A percentile compares a stretch with the other conserved stretches of the same genome.
These are phyloP conservation scores for Brotula barbata DNA, from an alignment of 2,797 vertebrate genomes.

Conservation along the genomic window DNA sequence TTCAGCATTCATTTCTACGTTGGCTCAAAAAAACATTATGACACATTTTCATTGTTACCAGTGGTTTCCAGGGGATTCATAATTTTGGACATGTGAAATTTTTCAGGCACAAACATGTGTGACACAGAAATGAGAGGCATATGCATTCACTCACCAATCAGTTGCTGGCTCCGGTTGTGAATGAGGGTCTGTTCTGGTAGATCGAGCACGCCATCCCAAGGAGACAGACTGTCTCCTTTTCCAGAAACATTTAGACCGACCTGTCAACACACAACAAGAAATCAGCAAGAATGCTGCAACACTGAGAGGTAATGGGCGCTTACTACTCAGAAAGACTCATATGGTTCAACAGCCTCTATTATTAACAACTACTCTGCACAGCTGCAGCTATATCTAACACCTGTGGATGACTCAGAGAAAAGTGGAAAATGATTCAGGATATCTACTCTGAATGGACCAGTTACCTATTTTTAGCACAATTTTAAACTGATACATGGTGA, in stretches of 20 bases:
- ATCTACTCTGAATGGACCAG: too few species aligned
- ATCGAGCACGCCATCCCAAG: conserved; percentile 94
- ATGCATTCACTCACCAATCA: conserved; percentile 85
- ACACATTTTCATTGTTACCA: too few species aligned
- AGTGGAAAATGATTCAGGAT: too few species aligned
- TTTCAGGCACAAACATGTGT: background rate
- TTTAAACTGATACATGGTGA: too few species aligned
- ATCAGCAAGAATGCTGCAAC: background rate
- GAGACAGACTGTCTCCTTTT: conserved; percentile 94
- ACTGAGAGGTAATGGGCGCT: background rate
- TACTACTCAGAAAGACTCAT: too few species aligned
- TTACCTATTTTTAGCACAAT: too few species aligned
- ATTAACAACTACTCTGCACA: background rate
- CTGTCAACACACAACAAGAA: conserved; percentile 68
- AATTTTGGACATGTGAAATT: background rate
- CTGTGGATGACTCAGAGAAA: background rate
- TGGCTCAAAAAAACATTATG: background rate
- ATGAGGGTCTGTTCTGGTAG: conserved; percentile 90
- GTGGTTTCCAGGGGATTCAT: too few species aligned
- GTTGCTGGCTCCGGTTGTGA: conserved; percentile 88
- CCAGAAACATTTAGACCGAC: conserved; percentile 95
- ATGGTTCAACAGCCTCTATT: too few species aligned
- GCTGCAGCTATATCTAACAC: background rate
- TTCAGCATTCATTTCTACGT: background rate
- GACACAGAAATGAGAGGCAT: background rate